Evolutionary conservation across 2,888 invertebrate species (phyloP), one percentile per base, ranked within the genome.

Genomic region (Acleris cristana): DNA sequence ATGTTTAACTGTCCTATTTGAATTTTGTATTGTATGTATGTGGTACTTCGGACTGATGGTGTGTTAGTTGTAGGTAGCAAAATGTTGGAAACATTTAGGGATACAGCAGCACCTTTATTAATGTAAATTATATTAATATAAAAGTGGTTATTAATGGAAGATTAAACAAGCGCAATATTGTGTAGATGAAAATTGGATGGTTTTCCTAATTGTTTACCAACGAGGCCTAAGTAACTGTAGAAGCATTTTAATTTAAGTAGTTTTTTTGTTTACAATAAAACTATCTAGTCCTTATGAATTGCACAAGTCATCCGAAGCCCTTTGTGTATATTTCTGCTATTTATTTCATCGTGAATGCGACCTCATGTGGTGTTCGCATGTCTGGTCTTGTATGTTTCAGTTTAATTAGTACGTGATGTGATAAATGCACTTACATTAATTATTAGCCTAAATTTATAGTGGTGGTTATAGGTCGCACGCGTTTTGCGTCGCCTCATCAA

Each of bases 221-320:
- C 3, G n/a, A 34, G 45, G 66, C 61, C 66, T 62, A 52, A 66
- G 19, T 66, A 61, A 55, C 18, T 44, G 45, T 19, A 30, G 52
- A 52, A 52, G 52, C 61, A 53, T 53, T 45, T 60, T 60, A 65
- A 19, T 55, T 40, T 49, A 26, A 48, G 23, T 54, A 56, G 45
- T 44, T 66, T 19, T 19, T 59, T 52, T 48, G 44, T 40, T 56
- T 6, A 34, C 56, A 57, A 53, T 30, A 23, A 34, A 57, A 40
- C 51, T 58, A 53, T 58, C 63, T 67, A 67, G 67, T 67, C 67
- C 53, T 53, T 21, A 34, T 26, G 18, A 61, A 63, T 54, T 30
- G 48, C 53, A 62, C 61, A 57, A 62, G 63, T 52, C 48, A 53
- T 53, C 14, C 49, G 30, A 52, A 18, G 51, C 30, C 18, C 16